Evolutionary conservation across 2,888 invertebrate genomes (phyloP), one percentile per base, ranked within the genome.

Genomic region (Diachrysia chrysitis): DNA sequence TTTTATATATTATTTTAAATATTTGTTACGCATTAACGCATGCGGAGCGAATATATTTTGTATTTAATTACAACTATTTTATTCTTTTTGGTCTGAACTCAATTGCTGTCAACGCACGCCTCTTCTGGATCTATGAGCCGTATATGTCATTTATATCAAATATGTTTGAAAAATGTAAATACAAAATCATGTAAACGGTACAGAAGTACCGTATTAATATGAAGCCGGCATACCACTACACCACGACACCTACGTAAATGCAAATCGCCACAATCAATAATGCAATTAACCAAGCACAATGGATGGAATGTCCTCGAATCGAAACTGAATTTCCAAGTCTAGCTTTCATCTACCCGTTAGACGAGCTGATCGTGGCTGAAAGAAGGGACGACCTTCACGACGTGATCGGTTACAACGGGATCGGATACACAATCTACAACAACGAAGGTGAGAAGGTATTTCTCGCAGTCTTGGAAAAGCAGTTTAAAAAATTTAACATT

Each of bases 271-370:
- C 78, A 67, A 63, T 53, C 10, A 64, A 59, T 66, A 63, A 70
- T 62, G 60, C 35, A 21, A 57, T 55, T 29, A 48, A 29, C 51
- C 4, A 71, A 60, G 29, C 60, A 3, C 71, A 81, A 80, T 92
- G 93, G 92, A 93, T 93, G 93, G 58, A 85, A n/a, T 91, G 92
- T 69, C 93, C 93, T 1, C 75, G 78, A 25, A 64, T 76, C 7
- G 63, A 82, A 1, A 80, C 70, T 1, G 78, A 84, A 7, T 82
- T 79, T 54, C 93, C 93, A 12, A 90, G 91, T 0, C 79, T 93
- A 10, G 89, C 91, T 0, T 92, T 88, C 71, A 69, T 93, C 42
- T 80, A 64, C 14, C 77, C 88, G 10, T 60, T 93, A 23, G 80
- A 87, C 32, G 77, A 89, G 60, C 73, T 93, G 6, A 87, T 91